These are phyloP conservation scores for Sardinella longiceps DNA, from an alignment of 2,797 vertebrate species.

Conservation along the genomic window DNA sequence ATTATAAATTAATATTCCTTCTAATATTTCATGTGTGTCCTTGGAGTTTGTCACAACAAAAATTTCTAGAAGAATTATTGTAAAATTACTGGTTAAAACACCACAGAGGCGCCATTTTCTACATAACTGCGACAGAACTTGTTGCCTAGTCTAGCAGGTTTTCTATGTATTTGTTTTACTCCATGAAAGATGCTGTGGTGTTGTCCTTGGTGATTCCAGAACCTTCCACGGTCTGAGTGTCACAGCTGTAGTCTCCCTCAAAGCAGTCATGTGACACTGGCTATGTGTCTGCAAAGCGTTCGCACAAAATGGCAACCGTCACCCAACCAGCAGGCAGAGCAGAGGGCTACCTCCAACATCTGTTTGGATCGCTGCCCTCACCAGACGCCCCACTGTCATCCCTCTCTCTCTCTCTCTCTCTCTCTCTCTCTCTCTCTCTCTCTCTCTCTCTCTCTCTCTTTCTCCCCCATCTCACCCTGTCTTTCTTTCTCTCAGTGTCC, in stretches of 20 bases:
- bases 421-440: slow-evolving; percentile 23
- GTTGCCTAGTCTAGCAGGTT: not conserved
- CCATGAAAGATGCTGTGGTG: not conserved
- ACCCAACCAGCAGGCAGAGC: slow-evolving; percentile 20
- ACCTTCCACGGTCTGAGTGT: slow-evolving; percentile 1
- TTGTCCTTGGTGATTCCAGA: slow-evolving; percentile 3
- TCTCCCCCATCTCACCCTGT: slow-evolving; percentile 16
- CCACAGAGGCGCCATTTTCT: not conserved
- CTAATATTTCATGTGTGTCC: no score
- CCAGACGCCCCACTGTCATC: not conserved
- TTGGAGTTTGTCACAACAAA: no score
- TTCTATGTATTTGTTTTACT: not conserved
- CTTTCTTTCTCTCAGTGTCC: slow-evolving; percentile 35
- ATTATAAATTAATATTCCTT: no score
- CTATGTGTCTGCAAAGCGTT: not conserved
- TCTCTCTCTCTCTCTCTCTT: not conserved
- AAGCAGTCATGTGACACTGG: slow-evolving; percentile 15
- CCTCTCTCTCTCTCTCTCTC: not conserved
- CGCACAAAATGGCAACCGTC: slow-evolving; percentile 15
- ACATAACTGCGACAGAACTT: not conserved
- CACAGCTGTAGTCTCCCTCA: slow-evolving; percentile 15
- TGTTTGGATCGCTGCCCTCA: slow-evolving; percentile 13
- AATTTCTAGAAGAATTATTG: no score
- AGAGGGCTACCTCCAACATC: slow-evolving; percentile 31
- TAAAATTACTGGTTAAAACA: not conserved